Percentiles rank a stretch among this genome's conserved stretches.
These are phyloP conservation scores for Aurelia sp. DNA, from an alignment of 30 jellyfish, hydroid and myxozoan genomes.

Conservation along the genomic window DNA sequence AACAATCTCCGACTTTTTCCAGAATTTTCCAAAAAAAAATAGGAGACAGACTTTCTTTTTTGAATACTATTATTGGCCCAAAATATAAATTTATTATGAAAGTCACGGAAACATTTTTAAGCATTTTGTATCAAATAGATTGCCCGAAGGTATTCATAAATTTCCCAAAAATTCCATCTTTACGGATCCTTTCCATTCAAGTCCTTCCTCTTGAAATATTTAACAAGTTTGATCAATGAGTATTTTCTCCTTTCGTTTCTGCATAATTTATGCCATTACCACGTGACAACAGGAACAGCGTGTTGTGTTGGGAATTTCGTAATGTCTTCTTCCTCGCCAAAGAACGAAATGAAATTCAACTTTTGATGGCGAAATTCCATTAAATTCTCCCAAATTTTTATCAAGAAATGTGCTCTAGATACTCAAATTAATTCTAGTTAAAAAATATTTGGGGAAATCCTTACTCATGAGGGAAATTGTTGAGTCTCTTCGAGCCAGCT, in stretches of 20 bases:
- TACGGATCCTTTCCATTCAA: too few species aligned
- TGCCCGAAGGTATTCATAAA: too few species aligned
- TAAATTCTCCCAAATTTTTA: neutral
- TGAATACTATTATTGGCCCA: too few species aligned
- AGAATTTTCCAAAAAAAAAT: too few species aligned
- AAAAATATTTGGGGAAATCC: neutral
- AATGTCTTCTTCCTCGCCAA: neutral
- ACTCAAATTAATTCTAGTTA: neutral
- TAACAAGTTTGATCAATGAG: slow-evolving; percentile 9
- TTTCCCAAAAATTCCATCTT: too few species aligned
- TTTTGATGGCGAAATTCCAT: neutral
- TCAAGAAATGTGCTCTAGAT: slow-evolving; percentile 6
- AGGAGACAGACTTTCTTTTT: too few species aligned
- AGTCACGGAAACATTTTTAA: too few species aligned
- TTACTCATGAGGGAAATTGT: slow-evolving; percentile 43
- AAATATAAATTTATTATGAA: too few species aligned
- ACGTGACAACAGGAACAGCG: slow-evolving; percentile 42
- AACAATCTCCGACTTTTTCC: too few species aligned
- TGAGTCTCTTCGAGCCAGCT: slow-evolving; percentile 15
- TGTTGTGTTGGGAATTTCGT: too few species aligned
- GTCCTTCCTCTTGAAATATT: too few species aligned
- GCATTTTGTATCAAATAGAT: too few species aligned
- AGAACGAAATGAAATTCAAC: slow-evolving; percentile 1
- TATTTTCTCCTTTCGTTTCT: slow-evolving; percentile 26
- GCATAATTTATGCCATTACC: slow-evolving; percentile 56